Evolutionary conservation across 1,140 invertebrate species (phyloP), one percentile per base, ranked within the genome.

Genomic region (Drosophila hydei): DNA sequence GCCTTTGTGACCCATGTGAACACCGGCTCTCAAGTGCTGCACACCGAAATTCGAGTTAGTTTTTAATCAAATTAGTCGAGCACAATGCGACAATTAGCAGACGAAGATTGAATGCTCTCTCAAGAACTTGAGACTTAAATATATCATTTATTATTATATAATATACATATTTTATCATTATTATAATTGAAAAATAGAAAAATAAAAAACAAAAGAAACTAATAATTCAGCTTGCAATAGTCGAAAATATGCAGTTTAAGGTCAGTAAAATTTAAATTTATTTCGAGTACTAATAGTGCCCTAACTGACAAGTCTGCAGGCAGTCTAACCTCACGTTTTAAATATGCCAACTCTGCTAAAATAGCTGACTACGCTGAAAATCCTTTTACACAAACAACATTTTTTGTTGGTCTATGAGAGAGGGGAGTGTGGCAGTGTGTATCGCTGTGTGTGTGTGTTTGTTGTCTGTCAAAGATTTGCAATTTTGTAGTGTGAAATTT

Each of bases 401-500:
- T 71, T 88, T 48, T 19, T 6, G n/a, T 21, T 6, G 14, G 0
- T 5, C 16, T 47, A 1, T 18, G n/a, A n/a, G 4, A 3, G 52
- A 2, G 30, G 14, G 3, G 19, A 3, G 19, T 54, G 30, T 12
- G 38, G 19, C 4, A 8, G 5, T 18, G n/a, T 25, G 11, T 14
- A 8, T 14, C 4, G 3, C 16, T 48, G 23, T 14, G 14, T 16
- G 47, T 30, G 47, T 27, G 14, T 50, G 25, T 50, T 23, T 50
- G 40, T 23, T 47, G 55, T 45, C 59, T 70, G 72, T 78, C 74
- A 80, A 88, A 76, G 84, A 71, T 68, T 70, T 78, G 68, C 71
- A 88, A 72, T 83, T 88, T 88, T 87, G 83, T 78, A 87, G 83
- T 87, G 78, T 77, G 63, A 65, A 83, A 87, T 87, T 89, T 89